Conservation (phyloP, 2,797 vertebrate species). For the Girardinus metallicus region DNA sequence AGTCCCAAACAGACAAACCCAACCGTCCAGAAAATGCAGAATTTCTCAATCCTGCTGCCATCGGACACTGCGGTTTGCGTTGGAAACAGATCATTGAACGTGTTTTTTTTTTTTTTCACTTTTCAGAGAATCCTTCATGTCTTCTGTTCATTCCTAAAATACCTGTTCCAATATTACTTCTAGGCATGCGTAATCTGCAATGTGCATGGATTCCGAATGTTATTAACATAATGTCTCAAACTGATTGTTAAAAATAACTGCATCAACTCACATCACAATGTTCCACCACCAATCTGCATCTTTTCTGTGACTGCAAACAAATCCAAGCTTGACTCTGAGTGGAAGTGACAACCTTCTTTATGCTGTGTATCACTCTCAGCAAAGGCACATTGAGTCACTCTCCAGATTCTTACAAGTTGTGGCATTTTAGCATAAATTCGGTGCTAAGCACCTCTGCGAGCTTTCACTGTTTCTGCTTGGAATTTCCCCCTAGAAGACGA, state of each 20-base stretch:
- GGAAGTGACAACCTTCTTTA: constrained; percentile 71
- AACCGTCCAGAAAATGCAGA: constrained; percentile 68
- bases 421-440: constrained; percentile 66
- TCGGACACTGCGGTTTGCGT: constrained; percentile 77
- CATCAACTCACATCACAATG: constrained; percentile 1
- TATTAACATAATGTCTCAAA: neutral
- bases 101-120: constrained; percentile 23
- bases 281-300: constrained; percentile 26
- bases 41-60: constrained; percentile 69
- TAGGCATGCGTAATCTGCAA: constrained; percentile 8
- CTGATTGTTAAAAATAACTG: neutral
- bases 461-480: constrained; percentile 40
- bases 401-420: constrained; percentile 64
- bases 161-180: neutral
- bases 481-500: constrained; percentile 35
- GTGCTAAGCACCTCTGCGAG: constrained; percentile 34
- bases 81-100: constrained; percentile 53
- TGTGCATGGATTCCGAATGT: neutral
- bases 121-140: constrained; percentile 20
- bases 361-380: constrained; percentile 68
- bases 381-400: constrained; percentile 75
- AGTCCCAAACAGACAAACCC: constrained; percentile 63
- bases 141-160: constrained; percentile 14
- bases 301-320: constrained; percentile 40
- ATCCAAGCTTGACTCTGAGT: constrained; percentile 57